Percentiles rank a stretch among this genome's conserved stretches.
phyloP scores from a whole-genome alignment of 2,888 invertebrate species.

The Melanophora roralis region DNA sequence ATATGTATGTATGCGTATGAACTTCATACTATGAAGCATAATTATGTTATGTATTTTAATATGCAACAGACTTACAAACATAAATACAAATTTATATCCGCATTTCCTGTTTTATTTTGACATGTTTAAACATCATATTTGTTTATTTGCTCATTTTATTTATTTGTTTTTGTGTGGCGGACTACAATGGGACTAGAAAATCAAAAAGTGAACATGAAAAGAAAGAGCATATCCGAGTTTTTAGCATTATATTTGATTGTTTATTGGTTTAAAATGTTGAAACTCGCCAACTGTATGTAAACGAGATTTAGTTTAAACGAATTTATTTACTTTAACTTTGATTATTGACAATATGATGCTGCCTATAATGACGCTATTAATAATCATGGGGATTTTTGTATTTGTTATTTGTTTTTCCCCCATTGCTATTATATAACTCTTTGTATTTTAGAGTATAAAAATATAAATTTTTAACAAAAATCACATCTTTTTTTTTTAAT shows the following conservation, averaged over 20 bases:
- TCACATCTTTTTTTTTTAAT: slow-evolving; percentile 16
- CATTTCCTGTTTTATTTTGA: slow-evolving; percentile 58
- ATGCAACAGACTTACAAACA: background rate
- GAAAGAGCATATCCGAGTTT: slow-evolving; percentile 17
- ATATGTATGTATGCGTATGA: too few species aligned
- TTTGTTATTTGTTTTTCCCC: background rate
- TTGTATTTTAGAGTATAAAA: background rate
- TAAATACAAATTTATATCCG: slow-evolving; percentile 47
- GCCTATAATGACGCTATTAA: slow-evolving; percentile 7
- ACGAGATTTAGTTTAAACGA: slow-evolving; percentile 1
- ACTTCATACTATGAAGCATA: too few species aligned
- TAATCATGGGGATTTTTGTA: slow-evolving; percentile 1
- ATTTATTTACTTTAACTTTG: slow-evolving; percentile 35
- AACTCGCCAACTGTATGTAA: slow-evolving; percentile 26
- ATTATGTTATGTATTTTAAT: slow-evolving; percentile 37
- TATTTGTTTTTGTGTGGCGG: background rate
- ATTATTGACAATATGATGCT: slow-evolving; percentile 52
- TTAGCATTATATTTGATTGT: slow-evolving; percentile 1
- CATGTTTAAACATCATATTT: background rate
- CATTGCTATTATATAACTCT: slow-evolving; percentile 4
- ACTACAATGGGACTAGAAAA: background rate
- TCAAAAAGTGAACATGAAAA: background rate
- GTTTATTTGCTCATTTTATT: background rate
- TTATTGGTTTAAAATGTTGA: slow-evolving; percentile 19
- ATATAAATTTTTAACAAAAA: slow-evolving; percentile 3